These are phyloP conservation scores for Trichogramma evanescens DNA, from an alignment of 2,888 invertebrate species.

Conservation along the genomic window DNA sequence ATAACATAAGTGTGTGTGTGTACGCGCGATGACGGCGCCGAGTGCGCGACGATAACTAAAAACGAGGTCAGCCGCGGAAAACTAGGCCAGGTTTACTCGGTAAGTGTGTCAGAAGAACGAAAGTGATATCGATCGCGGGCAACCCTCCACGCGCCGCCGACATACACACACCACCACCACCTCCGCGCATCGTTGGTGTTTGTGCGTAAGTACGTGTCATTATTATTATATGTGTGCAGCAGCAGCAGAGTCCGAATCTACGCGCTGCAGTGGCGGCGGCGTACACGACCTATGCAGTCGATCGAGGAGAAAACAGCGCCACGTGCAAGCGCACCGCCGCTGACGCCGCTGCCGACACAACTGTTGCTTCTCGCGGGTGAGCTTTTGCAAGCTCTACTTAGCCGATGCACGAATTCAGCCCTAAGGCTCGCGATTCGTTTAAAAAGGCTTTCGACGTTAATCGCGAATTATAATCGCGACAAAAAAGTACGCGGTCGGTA, in stretches of 20 bases:
- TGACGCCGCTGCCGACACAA: neutral
- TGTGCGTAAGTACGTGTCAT: neutral
- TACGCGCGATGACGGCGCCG: neutral
- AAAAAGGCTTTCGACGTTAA: too few species aligned
- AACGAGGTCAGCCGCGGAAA: conserved; percentile 36
- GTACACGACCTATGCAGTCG: neutral
- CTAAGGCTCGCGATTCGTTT: too few species aligned
- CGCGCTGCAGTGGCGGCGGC: neutral
- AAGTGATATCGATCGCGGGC: conserved; percentile 38
- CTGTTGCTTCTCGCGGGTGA: neutral
- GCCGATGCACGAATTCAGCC: too few species aligned
- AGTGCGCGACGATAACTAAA: conserved; percentile 24
- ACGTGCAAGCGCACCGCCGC: too few species aligned
- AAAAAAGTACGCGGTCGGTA: too few species aligned
- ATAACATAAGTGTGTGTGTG: too few species aligned
- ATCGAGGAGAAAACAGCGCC: too few species aligned
- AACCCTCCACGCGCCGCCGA: conserved; percentile 22
- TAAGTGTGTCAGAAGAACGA: conserved; percentile 40
- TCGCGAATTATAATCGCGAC: too few species aligned
- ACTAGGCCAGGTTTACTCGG: conserved; percentile 47
- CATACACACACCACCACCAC: too few species aligned
- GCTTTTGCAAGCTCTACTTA: too few species aligned
- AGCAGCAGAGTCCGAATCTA: neutral
- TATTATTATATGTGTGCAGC: neutral
- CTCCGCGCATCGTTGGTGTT: neutral